Evolutionary conservation across 1,140 invertebrate species (phyloP).

Genomic region (Pemphigus obesinymphae): DNA sequence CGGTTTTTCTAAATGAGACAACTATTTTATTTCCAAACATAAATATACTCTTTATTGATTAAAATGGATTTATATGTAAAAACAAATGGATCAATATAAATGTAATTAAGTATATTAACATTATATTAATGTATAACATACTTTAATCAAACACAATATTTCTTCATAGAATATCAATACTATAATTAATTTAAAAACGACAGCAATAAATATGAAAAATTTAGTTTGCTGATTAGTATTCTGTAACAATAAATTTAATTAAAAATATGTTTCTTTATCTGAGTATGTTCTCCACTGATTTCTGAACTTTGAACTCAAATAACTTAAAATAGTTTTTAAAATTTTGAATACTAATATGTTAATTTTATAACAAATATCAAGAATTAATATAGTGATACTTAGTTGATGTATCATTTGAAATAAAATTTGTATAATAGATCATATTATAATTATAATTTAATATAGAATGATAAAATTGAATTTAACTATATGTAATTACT

Average conservation of each 20-base stretch:
- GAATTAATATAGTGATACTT: background rate
- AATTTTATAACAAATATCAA: background rate
- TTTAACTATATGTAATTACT: background rate
- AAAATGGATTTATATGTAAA: too few species aligned
- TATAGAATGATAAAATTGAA: background rate
- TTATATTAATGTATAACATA: too few species aligned
- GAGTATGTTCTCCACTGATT: background rate
- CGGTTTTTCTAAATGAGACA: too few species aligned
- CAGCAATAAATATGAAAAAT: too few species aligned
- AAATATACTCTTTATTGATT: background rate
- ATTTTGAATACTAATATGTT: background rate
- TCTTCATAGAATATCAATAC: too few species aligned
- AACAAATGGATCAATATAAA: too few species aligned
- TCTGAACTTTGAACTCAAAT: background rate
- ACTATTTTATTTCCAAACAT: background rate
- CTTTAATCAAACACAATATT: too few species aligned
- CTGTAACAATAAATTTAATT: background rate
- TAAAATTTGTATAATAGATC: background rate
- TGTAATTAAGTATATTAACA: too few species aligned
- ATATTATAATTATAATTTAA: slow-evolving; percentile 2
- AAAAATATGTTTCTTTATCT: background rate
- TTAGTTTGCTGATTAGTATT: background rate
- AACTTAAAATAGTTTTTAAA: background rate
- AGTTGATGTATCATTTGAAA: background rate
- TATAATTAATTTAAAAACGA: too few species aligned